Evolutionary conservation across 2,797 vertebrate species (phyloP), one percentile per base, ranked within the genome.

Genomic region (Brachyalestes nurse): DNA sequence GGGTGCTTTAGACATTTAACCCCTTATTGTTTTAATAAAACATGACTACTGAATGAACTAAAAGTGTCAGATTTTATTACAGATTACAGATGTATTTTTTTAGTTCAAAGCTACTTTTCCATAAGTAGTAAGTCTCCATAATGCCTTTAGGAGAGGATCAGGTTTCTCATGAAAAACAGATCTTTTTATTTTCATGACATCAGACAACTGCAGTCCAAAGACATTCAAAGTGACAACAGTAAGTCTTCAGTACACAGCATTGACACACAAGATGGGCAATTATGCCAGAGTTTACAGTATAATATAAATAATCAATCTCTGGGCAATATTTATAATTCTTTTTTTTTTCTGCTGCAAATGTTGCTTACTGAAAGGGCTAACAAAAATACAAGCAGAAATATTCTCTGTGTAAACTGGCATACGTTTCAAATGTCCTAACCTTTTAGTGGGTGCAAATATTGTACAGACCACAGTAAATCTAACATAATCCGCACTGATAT

Each of bases 161-260:
- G 81, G 86, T 80, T 71, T 78, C 69, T 84, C 84, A 79, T 91
- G 87, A 83, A 93, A 91, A 90, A 90, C 85, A 83, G 70, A 76
- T 87, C 86, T 83, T 81, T 89, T 93, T 92, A 92, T 94, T 92
- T 78, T 83, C 83, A 89, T 91, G 90, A 94, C 85, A 82, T 91
- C 87, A 91, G 90, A 91, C 79, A 75, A 75, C 90, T 90, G 90
- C 89, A 92, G 91, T 92, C 90, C 88, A 91, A 89, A 92, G 88
- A 93, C 93, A 92, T 92, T 92, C 90, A 90, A 84, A 88, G 90
- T 92, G 90, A 89, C 91, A 90, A 93, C 91, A 90, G 87, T 88
- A 90, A 92, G 88, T 92, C 87, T 90, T 92, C 89, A 91, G 89
- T 93, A 91, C 89, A 91, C 86, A 86, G 87, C 73, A 47, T 88